A percentile compares a stretch with the other conserved stretches of the same genome.
phyloP scores from a whole-genome alignment of 2,797 vertebrate genomes.

The Crax fasciolata region DNA sequence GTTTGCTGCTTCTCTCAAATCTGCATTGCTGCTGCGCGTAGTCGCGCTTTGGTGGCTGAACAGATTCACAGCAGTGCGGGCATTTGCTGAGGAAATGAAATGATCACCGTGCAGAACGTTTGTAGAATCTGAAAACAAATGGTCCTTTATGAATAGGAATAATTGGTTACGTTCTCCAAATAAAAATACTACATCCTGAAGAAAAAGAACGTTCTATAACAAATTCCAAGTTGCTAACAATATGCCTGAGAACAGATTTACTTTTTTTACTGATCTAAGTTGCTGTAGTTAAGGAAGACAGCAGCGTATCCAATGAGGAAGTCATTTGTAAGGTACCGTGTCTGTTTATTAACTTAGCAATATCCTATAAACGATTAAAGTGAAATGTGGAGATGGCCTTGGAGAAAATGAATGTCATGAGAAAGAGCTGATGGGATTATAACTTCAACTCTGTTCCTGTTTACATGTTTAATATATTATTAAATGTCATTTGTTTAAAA shows the following conservation, averaged over 20 bases:
- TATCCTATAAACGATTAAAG: background rate
- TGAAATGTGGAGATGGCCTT: conserved; percentile 16
- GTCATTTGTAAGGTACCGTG: background rate
- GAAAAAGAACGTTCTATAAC: background rate
- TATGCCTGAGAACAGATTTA: background rate
- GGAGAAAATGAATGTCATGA: conserved; percentile 14
- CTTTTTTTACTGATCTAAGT: background rate
- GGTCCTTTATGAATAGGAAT: background rate
- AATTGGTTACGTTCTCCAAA: background rate
- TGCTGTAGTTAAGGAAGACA: conserved; percentile 2
- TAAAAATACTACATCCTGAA: background rate
- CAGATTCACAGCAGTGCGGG: background rate
- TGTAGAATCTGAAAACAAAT: background rate
- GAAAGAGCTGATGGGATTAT: conserved; percentile 35
- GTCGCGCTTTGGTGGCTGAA: conserved; percentile 6
- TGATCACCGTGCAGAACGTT: background rate
- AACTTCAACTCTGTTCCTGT: background rate
- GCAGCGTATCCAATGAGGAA: background rate
- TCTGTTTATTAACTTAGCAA: background rate
- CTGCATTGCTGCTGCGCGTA: background rate
- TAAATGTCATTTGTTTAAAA: conserved; percentile 48
- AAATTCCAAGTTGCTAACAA: background rate
- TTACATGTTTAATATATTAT: conserved; percentile 51
- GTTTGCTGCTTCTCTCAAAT: conserved; percentile 53
- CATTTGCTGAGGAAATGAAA: conserved; percentile 37